Percentiles rank a stretch among this genome's conserved stretches.
Conservation (phyloP, 1,140 invertebrate genomes). For the Tetragnatha versicolor region DNA sequence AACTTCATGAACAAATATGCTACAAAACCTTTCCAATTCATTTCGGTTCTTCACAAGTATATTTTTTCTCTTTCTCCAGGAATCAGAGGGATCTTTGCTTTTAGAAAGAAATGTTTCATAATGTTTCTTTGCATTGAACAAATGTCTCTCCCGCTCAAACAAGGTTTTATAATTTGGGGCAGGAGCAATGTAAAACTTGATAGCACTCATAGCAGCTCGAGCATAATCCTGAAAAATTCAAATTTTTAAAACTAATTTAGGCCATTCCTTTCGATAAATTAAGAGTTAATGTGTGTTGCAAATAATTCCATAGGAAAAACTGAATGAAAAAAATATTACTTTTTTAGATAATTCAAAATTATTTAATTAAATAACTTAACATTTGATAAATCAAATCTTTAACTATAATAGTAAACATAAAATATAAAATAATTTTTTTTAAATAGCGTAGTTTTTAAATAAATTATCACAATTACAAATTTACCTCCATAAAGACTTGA, state of each 20-base stretch:
- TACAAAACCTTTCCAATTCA: slow-evolving; percentile 46
- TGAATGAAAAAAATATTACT: background rate
- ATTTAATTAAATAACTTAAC: background rate
- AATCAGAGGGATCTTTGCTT: background rate
- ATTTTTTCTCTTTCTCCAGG: slow-evolving; percentile 10
- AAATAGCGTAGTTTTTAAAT: background rate
- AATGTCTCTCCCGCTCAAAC: slow-evolving; percentile 29
- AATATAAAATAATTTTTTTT: background rate
- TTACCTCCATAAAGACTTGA: slow-evolving; percentile 59
- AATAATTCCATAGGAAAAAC: background rate
- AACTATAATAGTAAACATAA: background rate
- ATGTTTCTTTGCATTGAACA: slow-evolving; percentile 34
- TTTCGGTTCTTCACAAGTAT: background rate
- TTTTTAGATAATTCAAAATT: background rate
- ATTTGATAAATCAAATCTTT: background rate
- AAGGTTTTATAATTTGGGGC: slow-evolving; percentile 19
- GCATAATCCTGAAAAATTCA: slow-evolving; percentile 28
- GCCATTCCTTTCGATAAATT: background rate
- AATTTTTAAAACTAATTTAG: background rate
- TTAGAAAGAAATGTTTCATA: slow-evolving; percentile 16
- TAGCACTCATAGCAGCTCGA: slow-evolving; percentile 41
- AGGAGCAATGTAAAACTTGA: slow-evolving; percentile 34
- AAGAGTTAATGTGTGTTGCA: background rate
- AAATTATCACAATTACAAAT: background rate
- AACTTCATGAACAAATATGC: background rate